Conservation (phyloP, 2,888 invertebrate species). For the Lottia scabra region DNA sequence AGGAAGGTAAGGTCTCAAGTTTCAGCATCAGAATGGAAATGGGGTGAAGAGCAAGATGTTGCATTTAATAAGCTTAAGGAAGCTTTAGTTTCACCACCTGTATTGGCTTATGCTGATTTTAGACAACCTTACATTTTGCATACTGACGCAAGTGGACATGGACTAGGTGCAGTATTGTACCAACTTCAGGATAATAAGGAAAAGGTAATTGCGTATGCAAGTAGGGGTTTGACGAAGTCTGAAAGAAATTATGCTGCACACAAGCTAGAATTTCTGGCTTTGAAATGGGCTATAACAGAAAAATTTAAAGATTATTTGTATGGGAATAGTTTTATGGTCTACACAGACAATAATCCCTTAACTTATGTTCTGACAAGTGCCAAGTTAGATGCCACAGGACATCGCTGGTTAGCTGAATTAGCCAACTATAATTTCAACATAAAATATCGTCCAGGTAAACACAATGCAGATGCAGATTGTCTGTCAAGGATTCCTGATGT, state of each 20-base stretch:
- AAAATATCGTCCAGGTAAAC: slow-evolving; percentile 29
- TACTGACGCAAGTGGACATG: background rate
- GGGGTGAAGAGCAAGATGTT: too few species aligned
- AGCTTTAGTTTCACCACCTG: too few species aligned
- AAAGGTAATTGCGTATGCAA: slow-evolving; percentile 35
- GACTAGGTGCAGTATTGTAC: slow-evolving; percentile 29
- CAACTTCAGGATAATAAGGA: slow-evolving; percentile 20
- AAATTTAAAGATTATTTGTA: slow-evolving; percentile 23
- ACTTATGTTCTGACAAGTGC: slow-evolving; percentile 32
- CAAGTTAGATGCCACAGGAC: slow-evolving; percentile 33
- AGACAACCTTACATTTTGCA: too few species aligned
- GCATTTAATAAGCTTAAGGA: too few species aligned
- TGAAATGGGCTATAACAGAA: slow-evolving; percentile 31
- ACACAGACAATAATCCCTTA: slow-evolving; percentile 35
- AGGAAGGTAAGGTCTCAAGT: too few species aligned
- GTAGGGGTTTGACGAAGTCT: slow-evolving; percentile 25
- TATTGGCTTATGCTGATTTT: too few species aligned
- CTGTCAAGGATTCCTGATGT: slow-evolving; percentile 32
- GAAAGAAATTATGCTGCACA: slow-evolving; percentile 29
- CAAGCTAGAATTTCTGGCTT: slow-evolving; percentile 29
- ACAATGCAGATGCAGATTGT: slow-evolving; percentile 35
- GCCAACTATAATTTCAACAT: slow-evolving; percentile 29
- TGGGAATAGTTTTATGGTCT: slow-evolving; percentile 21
- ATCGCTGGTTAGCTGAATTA: slow-evolving; percentile 30
- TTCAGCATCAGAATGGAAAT: too few species aligned